Evolutionary conservation across 2,797 vertebrate genomes (phyloP).

Genomic region (Tinamus major): DNA sequence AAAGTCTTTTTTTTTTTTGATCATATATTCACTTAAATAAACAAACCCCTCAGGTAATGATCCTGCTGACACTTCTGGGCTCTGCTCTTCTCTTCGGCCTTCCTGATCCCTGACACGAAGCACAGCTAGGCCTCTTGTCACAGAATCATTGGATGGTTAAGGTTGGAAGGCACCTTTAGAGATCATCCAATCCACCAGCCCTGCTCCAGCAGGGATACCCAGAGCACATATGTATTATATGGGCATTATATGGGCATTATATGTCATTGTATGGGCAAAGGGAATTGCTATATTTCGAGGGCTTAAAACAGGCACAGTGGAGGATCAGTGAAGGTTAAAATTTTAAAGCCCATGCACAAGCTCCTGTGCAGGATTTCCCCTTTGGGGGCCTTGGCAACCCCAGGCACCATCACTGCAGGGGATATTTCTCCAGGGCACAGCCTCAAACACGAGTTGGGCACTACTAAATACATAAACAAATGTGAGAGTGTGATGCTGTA

Average conservation of each 20-base stretch:
- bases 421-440: background rate
- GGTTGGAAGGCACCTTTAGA: too few species aligned
- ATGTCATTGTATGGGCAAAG: fast-evolving
- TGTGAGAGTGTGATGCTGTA: background rate
- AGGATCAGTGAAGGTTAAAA: background rate
- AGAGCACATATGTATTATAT: too few species aligned
- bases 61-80: background rate
- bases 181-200: too few species aligned
- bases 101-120: fast-evolving
- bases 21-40: background rate
- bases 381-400: background rate
- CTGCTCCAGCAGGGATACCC: too few species aligned
- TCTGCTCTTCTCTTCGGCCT: background rate
- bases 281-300: background rate
- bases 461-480: background rate
- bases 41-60: background rate
- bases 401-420: background rate
- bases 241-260: fast-evolving
- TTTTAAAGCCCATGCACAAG: background rate
- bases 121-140: background rate
- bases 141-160: too few species aligned
- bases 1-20: background rate
- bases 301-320: fast-evolving
- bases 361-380: fast-evolving
- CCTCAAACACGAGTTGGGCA: background rate